phyloP scores from a whole-genome alignment of 1,140 invertebrate species.

The Lamellibrachia luymesi region DNA sequence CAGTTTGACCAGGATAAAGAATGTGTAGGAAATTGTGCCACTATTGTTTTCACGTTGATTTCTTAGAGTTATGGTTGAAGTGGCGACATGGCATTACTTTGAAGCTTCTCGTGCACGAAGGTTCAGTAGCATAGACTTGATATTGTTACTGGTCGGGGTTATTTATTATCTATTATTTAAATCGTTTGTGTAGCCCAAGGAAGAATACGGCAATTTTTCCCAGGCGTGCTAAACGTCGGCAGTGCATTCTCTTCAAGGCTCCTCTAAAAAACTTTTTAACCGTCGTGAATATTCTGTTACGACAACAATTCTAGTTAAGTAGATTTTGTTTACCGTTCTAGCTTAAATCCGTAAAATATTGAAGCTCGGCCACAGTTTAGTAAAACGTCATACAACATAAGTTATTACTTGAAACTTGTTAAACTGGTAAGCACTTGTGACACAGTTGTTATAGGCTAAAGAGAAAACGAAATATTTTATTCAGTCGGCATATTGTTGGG shows the following conservation, averaged over 20 bases:
- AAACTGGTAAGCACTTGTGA: neutral
- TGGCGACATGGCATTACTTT: too few species aligned
- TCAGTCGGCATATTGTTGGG: neutral
- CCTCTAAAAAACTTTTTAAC: neutral
- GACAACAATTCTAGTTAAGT: neutral
- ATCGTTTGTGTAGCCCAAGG: neutral
- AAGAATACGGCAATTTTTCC: neutral
- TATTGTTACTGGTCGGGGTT: too few species aligned
- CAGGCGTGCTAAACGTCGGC: neutral
- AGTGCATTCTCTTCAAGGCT: neutral
- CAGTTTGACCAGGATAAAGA: neutral
- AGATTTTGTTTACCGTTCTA: neutral
- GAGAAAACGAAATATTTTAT: neutral
- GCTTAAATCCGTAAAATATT: too few species aligned
- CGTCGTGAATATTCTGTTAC: neutral
- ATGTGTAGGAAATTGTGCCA: neutral
- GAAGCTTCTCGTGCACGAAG: too few species aligned
- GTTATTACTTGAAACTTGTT: neutral
- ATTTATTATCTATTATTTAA: too few species aligned
- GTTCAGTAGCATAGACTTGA: too few species aligned
- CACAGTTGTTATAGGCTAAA: neutral
- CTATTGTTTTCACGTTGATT: neutral
- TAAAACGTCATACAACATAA: neutral
- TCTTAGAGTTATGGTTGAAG: neutral
- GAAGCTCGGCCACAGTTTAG: neutral